Conservation (phyloP, 2,113 vertebrate species). For the Pterocles orientalis region DNA sequence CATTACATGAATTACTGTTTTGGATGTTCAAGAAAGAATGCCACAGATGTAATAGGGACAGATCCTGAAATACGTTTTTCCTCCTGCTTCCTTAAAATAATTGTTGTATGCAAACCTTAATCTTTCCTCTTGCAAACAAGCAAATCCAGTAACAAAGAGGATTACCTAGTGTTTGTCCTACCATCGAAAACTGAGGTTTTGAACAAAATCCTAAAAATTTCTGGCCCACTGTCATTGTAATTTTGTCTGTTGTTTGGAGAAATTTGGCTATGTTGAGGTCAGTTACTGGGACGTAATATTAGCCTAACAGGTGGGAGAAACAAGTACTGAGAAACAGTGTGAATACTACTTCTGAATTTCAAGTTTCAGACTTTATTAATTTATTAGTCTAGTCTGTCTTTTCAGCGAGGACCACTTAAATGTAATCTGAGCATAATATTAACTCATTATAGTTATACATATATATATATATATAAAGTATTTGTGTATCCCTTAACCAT, state of each 20-base stretch:
- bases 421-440: neutral
- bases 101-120: neutral
- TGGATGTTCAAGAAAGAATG: neutral
- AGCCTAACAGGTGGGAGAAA: neutral
- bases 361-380: neutral
- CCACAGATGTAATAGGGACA: neutral
- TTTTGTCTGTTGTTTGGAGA: constrained; percentile 14
- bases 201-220: neutral
- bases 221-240: neutral
- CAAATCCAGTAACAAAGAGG: neutral
- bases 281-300: neutral
- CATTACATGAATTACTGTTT: neutral
- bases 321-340: neutral
- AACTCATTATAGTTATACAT: neutral
- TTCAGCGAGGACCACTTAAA: neutral
- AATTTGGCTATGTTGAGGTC: neutral
- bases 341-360: neutral
- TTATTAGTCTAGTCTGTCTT: neutral
- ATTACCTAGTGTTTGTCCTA: neutral
- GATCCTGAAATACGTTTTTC: neutral
- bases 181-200: neutral
- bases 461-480: neutral
- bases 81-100: neutral
- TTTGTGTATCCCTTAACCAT: neutral
- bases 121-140: neutral